Conservation (phyloP, 2,888 invertebrate genomes). For the Drosophila tripunctata region DNA sequence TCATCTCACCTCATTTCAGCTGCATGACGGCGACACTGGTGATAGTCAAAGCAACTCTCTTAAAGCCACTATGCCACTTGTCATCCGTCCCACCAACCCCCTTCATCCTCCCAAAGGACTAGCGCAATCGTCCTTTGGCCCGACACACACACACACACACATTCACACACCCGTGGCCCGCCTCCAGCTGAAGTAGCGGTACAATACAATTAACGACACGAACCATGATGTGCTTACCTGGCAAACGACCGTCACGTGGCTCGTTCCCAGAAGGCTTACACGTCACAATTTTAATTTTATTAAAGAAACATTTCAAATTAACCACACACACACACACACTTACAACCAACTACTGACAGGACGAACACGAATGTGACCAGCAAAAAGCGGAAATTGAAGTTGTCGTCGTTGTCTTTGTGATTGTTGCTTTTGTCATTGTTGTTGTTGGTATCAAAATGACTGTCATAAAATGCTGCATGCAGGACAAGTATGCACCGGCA, state of each 20-base stretch:
- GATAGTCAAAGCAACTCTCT: neutral
- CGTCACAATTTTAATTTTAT: constrained; percentile 82
- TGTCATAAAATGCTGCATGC: constrained; percentile 59
- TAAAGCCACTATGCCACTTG: constrained; percentile 36
- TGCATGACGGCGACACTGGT: neutral
- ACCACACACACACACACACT: constrained; percentile 50
- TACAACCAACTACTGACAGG: constrained; percentile 5
- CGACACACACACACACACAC: constrained; percentile 1
- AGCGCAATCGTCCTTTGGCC: constrained; percentile 5
- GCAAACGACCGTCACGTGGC: constrained; percentile 84
- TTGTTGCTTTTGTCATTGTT: constrained; percentile 18
- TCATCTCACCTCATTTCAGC: neutral
- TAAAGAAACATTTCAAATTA: constrained; percentile 81
- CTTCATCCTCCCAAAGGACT: neutral
- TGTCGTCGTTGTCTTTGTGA: constrained; percentile 37
- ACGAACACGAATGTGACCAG: constrained; percentile 15
- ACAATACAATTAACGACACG: constrained; percentile 84
- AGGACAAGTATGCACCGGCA: constrained; percentile 17
- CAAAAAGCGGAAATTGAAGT: constrained; percentile 58
- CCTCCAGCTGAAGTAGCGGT: constrained; percentile 62
- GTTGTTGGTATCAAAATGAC: constrained; percentile 56
- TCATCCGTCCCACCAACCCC: constrained; percentile 9
- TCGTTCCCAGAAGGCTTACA: constrained; percentile 83
- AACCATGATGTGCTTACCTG: constrained; percentile 83
- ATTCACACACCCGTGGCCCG: constrained; percentile 8